phyloP scores from a whole-genome alignment of 2,797 vertebrate genomes.

The Botia almorhae region DNA sequence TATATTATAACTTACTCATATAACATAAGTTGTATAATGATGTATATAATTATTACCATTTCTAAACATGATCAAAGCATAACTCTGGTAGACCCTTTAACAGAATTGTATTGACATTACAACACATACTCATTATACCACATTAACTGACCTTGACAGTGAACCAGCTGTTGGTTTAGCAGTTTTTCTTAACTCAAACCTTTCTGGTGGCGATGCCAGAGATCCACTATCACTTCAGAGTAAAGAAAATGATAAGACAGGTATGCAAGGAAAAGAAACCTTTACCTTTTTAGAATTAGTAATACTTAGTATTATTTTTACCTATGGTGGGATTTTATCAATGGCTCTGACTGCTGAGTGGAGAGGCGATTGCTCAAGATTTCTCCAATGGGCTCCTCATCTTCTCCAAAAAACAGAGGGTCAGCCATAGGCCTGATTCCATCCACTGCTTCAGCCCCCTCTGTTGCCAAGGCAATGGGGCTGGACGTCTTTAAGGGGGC shows the following conservation, averaged over 20 bases:
- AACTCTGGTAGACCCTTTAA: too few species aligned
- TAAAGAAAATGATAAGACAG: neutral
- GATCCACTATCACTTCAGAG: slow-evolving; percentile 37
- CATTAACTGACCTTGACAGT: slow-evolving; percentile 32
- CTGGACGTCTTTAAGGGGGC: slow-evolving; percentile 74
- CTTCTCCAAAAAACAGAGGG: slow-evolving; percentile 64
- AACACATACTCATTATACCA: neutral
- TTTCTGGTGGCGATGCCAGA: slow-evolving; percentile 42
- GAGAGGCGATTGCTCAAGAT: neutral
- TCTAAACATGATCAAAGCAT: too few species aligned
- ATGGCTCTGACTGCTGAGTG: slow-evolving; percentile 33
- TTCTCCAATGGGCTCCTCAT: slow-evolving; percentile 53
- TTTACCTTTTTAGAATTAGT: too few species aligned
- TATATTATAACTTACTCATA: too few species aligned
- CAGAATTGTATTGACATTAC: too few species aligned
- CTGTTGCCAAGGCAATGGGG: slow-evolving; percentile 61
- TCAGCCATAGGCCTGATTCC: slow-evolving; percentile 50
- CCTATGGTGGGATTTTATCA: slow-evolving; percentile 40
- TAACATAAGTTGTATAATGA: too few species aligned
- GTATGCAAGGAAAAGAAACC: neutral
- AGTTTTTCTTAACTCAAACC: slow-evolving; percentile 41
- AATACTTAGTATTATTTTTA: slow-evolving; percentile 46
- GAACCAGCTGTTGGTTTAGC: slow-evolving; percentile 1
- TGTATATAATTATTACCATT: too few species aligned
- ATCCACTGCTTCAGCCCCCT: neutral